Percentiles rank a stretch among this genome's conserved stretches.
phyloP scores from a whole-genome alignment of 53 echinoderm and acorn worm species.

The Temnopleurus reevesii region DNA sequence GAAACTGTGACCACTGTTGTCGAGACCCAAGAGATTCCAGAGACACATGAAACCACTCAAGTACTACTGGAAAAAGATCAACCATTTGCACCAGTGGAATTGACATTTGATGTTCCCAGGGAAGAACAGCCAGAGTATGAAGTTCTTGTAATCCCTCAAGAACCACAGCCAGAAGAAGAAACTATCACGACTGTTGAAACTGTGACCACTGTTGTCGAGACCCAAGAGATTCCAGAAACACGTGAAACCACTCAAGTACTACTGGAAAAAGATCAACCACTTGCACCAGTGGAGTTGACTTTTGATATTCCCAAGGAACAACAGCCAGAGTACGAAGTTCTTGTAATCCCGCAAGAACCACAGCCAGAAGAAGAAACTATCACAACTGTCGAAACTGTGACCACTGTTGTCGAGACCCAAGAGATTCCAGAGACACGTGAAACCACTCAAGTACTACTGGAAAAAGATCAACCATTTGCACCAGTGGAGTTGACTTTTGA shows the following conservation, averaged over 20 bases:
- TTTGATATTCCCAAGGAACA: constrained; percentile 59
- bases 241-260: constrained; percentile 53
- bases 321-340: constrained; percentile 15
- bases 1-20: constrained; percentile 6
- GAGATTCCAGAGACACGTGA: constrained; percentile 38
- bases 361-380: constrained; percentile 28
- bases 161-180: constrained; percentile 51
- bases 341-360: constrained; percentile 28
- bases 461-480: constrained; percentile 62
- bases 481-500: constrained; percentile 64
- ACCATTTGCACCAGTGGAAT: constrained; percentile 71
- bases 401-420: constrained; percentile 7
- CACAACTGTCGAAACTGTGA: constrained; percentile 17
- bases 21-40: constrained; percentile 27
- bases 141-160: constrained; percentile 58
- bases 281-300: constrained; percentile 57
- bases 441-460: constrained; percentile 67
- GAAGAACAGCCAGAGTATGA: constrained; percentile 66
- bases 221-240: constrained; percentile 59
- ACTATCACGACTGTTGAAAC: constrained; percentile 10
- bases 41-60: constrained; percentile 55
- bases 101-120: constrained; percentile 58
- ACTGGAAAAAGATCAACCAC: constrained; percentile 64
- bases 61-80: constrained; percentile 64
- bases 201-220: constrained; percentile 5